Percentiles rank a stretch among this genome's conserved stretches.
phyloP scores from a whole-genome alignment of 2,888 invertebrate genomes.

The Eupithecia exiguata region DNA sequence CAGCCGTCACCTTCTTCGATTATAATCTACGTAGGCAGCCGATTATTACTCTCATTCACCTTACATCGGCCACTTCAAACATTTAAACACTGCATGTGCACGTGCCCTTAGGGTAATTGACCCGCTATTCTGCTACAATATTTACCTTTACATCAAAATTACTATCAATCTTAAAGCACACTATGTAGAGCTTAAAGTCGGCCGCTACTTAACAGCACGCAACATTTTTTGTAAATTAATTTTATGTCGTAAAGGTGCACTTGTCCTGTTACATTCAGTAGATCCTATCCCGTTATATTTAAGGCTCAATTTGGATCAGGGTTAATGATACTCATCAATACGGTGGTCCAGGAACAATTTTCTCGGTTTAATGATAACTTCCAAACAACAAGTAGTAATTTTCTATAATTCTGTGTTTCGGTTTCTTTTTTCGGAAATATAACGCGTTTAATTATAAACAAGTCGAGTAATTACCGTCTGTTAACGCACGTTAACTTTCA shows the following conservation, averaged over 20 bases:
- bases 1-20: slow-evolving; percentile 39
- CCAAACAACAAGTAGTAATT: slow-evolving; percentile 65
- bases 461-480: slow-evolving; percentile 60
- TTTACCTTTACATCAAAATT: slow-evolving; percentile 23
- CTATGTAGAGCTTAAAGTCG: slow-evolving; percentile 35
- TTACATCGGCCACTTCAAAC: slow-evolving; percentile 36
- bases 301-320: slow-evolving; percentile 34
- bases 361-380: slow-evolving; percentile 56
- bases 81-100: slow-evolving; percentile 46
- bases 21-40: slow-evolving; percentile 51
- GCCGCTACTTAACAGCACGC: slow-evolving; percentile 14
- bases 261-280: slow-evolving; percentile 24
- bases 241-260: slow-evolving; percentile 42
- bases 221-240: slow-evolving; percentile 50
- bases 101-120: slow-evolving; percentile 59
- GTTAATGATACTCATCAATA: slow-evolving; percentile 42
- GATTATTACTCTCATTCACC: slow-evolving; percentile 45
- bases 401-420: slow-evolving; percentile 65
- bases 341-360: slow-evolving; percentile 42
- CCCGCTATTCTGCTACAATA: slow-evolving; percentile 35
- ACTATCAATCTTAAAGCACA: slow-evolving; percentile 38
- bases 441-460: slow-evolving; percentile 68
- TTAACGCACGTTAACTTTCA: slow-evolving; percentile 64
- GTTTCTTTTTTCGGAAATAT: slow-evolving; percentile 57
- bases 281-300: slow-evolving; percentile 24